Evolutionary conservation across 2,888 invertebrate species (phyloP).

Genomic region (Apodemia duryi): DNA sequence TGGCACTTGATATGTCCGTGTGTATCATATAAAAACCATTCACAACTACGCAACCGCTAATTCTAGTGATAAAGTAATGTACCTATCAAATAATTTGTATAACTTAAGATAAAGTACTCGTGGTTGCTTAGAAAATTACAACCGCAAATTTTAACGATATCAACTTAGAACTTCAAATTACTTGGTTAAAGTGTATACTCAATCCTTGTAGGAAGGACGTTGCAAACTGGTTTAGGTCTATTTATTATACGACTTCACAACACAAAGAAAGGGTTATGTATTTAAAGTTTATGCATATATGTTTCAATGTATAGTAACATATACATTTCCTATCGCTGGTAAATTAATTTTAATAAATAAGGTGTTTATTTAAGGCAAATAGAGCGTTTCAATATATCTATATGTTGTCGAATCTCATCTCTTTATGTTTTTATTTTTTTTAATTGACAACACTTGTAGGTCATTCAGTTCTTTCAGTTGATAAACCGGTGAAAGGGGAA

Average conservation of each 20-base stretch:
- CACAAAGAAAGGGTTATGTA: not conserved
- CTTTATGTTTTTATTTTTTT: not conserved
- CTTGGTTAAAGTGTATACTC: not conserved
- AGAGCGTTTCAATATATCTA: not conserved
- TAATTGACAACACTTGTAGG: too few species aligned
- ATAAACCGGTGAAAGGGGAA: too few species aligned
- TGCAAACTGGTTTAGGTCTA: slow-evolving; percentile 3
- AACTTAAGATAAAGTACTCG: not conserved
- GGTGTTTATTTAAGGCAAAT: too few species aligned
- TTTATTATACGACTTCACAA: not conserved
- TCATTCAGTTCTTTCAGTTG: too few species aligned
- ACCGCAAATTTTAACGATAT: not conserved
- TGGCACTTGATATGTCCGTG: not conserved
- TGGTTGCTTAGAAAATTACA: not conserved
- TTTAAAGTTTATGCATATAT: too few species aligned
- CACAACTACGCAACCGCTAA: not conserved
- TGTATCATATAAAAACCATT: not conserved
- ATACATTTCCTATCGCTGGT: not conserved
- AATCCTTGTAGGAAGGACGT: slow-evolving; percentile 5
- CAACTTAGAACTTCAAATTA: slow-evolving; percentile 8
- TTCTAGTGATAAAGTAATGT: not conserved
- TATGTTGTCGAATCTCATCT: not conserved
- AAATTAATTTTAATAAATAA: too few species aligned
- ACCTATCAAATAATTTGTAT: not conserved
- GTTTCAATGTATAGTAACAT: too few species aligned